phyloP scores from a whole-genome alignment of 2,888 invertebrate species.

The Rosalia funebris region DNA sequence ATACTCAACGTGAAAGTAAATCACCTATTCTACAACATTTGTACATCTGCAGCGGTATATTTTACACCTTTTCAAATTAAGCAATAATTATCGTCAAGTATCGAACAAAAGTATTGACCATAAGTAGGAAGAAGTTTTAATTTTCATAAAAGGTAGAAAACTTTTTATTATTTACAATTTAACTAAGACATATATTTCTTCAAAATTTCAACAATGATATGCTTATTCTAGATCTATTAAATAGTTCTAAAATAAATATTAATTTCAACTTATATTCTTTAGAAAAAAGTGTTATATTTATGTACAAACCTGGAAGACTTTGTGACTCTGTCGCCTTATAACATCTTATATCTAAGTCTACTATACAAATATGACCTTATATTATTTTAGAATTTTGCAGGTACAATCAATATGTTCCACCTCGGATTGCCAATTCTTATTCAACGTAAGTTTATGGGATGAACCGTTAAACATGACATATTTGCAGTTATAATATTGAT shows the following conservation, averaged over 20 bases:
- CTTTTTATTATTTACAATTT: conserved; percentile 23
- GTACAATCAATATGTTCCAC: conserved; percentile 19
- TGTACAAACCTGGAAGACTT: conserved; percentile 57
- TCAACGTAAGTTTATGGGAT: no score
- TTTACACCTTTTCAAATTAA: conserved; percentile 26
- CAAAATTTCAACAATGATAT: conserved; percentile 51
- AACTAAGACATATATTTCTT: conserved; percentile 17
- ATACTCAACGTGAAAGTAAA: conserved; percentile 43
- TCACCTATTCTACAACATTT: conserved; percentile 44
- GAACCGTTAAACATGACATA: no score
- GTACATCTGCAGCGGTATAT: conserved; percentile 44
- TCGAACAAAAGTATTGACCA: conserved; percentile 61
- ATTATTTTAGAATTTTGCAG: conserved; percentile 34
- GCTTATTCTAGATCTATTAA: conserved; percentile 56
- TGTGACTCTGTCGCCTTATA: conserved; percentile 51
- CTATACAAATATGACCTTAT: conserved; percentile 12
- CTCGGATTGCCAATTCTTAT: no score
- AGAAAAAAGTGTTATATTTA: conserved; percentile 28
- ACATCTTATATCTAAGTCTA: background rate
- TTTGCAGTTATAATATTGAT: no score
- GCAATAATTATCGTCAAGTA: conserved; percentile 32
- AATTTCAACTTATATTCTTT: conserved; percentile 27
- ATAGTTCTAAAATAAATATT: conserved; percentile 34
- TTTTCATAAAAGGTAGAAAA: conserved; percentile 40
- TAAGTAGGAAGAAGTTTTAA: conserved; percentile 62